A percentile compares a stretch with the other conserved stretches of the same genome.
Conservation (phyloP, 2,113 vertebrate genomes). For the Leptobrachium leishanense region DNA sequence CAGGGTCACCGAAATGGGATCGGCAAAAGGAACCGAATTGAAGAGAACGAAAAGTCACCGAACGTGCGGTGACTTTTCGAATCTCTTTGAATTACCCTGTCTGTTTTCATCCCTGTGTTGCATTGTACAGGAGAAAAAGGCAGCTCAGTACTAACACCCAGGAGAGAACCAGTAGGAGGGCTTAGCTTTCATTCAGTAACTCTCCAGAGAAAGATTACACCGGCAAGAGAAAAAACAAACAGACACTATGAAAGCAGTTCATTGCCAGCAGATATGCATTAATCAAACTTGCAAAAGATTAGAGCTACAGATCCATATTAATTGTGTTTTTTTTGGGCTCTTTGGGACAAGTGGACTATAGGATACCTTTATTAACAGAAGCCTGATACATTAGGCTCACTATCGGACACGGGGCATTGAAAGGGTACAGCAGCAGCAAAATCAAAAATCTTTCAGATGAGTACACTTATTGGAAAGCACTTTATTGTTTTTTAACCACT, state of each 20-base stretch:
- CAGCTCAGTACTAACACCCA: conserved; percentile 16
- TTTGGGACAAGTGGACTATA: neutral
- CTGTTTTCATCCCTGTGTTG: neutral
- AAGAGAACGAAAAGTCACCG: too few relatives aligned
- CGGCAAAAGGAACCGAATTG: too few relatives aligned
- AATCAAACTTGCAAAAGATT: conserved; percentile 21
- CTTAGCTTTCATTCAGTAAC: conserved; percentile 27
- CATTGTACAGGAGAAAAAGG: neutral
- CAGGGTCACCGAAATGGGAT: too few relatives aligned
- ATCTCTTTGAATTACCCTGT: too few relatives aligned
- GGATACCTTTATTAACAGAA: neutral
- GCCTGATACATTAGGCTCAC: too few relatives aligned
- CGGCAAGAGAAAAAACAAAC: conserved; percentile 34
- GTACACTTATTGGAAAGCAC: too few relatives aligned
- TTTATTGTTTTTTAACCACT: too few relatives aligned
- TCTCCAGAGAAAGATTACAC: conserved; percentile 38
- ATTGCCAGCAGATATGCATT: conserved; percentile 1
- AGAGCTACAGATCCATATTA: neutral
- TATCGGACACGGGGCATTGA: too few relatives aligned
- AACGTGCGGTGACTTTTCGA: too few relatives aligned
- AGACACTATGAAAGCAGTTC: conserved; percentile 7
- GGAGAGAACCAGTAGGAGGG: conserved; percentile 26
- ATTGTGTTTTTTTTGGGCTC: too few relatives aligned
- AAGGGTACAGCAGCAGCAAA: too few relatives aligned
- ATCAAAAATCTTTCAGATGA: too few relatives aligned